Evolutionary conservation across 2,797 vertebrate genomes (phyloP), one percentile per base, ranked within the genome.

Genomic region (Cirrhinus molitorella): DNA sequence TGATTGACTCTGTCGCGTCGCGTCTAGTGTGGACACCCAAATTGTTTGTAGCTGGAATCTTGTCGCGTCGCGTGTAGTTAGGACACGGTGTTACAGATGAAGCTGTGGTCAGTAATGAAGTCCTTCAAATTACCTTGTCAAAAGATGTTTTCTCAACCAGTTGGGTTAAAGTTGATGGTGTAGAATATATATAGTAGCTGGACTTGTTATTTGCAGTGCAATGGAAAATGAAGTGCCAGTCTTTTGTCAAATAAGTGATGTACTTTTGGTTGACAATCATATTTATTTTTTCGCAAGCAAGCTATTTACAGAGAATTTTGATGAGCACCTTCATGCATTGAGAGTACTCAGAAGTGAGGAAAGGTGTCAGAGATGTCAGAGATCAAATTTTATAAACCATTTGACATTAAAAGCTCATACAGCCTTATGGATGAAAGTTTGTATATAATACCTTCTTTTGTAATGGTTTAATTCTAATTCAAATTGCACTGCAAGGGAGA

Each of bases 121-220:
- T 34, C 2, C 31, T 34, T 34, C 31, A 34, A 34, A 34, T 34
- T 2, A 34, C 2, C 31, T 34, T 34, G 31, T 83, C 70, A 68
- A 80, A 75, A 71, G 40, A 74, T 16, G 76, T 81, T 80, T 86
- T 75, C 71, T 76, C 59, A 68, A 83, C n/a, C 10, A 80, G 59
- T 80, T 86, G 51, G 67, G 76, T 79, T 65, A 86, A 80, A 80
- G 73, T 87, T 81, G 70, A 88, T 85, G 34, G 83, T 87, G 66
- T 85, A 2, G 55, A 88, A 28, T 87, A 85, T 31, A 86, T 40
- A n/a, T n/a, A n/a, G n/a, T n/a, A 88, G 12, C 37, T 83, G 86
- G 86, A 86, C 85, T 89, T 86, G 74, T 81, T 78, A 21, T 88
- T 67, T 87, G 80, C 75, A 84, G 55, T 86, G 53, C 57, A 81